Evolutionary conservation across 2,113 vertebrate species (phyloP).

Genomic region (Tragelaphus strepsiceros): DNA sequence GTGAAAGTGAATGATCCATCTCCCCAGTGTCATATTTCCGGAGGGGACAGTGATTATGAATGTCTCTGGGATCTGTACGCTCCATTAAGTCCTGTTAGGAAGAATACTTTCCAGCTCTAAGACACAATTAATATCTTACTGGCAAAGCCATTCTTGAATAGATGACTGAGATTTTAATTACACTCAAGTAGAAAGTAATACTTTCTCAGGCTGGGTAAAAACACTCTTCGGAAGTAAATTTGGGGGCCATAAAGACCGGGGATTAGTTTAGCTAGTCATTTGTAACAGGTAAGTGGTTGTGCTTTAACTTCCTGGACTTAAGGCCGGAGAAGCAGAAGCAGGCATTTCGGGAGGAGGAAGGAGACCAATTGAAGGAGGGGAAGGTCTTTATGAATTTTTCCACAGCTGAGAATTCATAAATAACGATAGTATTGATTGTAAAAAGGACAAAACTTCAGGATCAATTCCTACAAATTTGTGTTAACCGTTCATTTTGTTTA

Average conservation of each 20-base stretch:
- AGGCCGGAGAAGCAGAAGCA: not conserved
- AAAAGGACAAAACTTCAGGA: constrained; percentile 64
- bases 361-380: not conserved
- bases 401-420: constrained; percentile 70
- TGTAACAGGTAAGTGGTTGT: constrained; percentile 74
- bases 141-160: constrained; percentile 57
- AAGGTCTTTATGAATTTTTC: constrained; percentile 62
- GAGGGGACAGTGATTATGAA: constrained; percentile 74
- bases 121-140: constrained; percentile 78
- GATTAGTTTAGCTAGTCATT: constrained; percentile 77
- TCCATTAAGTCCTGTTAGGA: constrained; percentile 84
- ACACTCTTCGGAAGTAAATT: constrained; percentile 67
- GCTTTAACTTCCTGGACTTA: constrained; percentile 68
- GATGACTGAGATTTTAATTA: constrained; percentile 75
- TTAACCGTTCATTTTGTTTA: constrained; percentile 58
- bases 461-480: constrained; percentile 65
- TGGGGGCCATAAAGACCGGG: constrained; percentile 71
- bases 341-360: not conserved
- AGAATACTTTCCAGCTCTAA: constrained; percentile 70
- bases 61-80: constrained; percentile 78
- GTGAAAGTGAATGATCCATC: constrained; percentile 82
- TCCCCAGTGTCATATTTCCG: constrained; percentile 83
- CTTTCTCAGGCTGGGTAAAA: constrained; percentile 46
- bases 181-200: constrained; percentile 77
- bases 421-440: constrained; percentile 52